A percentile compares a stretch with the other conserved stretches of the same genome.
phyloP scores from a whole-genome alignment of 2,888 invertebrate species.

The Rhogogaster chlorosoma region DNA sequence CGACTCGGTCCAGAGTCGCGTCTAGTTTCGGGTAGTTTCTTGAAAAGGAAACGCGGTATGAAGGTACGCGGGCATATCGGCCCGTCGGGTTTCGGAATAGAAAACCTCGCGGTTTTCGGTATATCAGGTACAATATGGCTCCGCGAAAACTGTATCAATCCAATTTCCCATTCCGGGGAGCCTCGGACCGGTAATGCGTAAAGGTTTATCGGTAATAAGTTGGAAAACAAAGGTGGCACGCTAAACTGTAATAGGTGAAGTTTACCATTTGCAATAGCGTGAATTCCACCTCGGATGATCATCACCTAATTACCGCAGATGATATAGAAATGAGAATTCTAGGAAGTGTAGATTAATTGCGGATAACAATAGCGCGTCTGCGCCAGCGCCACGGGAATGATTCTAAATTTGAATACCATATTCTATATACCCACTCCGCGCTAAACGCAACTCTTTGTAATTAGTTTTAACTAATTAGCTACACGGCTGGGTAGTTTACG shows the following conservation, averaged over 20 bases:
- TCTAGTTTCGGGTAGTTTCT: background rate
- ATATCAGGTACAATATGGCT: background rate
- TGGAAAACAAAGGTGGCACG: background rate
- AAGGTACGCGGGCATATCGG: background rate
- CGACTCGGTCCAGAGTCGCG: too few species aligned
- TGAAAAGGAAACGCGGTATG: background rate
- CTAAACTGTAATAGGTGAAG: slow-evolving; percentile 4
- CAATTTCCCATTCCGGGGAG: background rate
- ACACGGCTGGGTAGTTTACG: background rate
- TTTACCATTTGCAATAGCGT: background rate
- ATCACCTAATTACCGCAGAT: slow-evolving; percentile 25
- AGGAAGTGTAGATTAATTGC: slow-evolving; percentile 3
- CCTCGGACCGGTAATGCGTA: background rate
- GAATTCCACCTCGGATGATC: slow-evolving; percentile 5
- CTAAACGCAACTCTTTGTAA: background rate
- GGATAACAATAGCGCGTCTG: background rate
- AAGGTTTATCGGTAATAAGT: slow-evolving; percentile 30
- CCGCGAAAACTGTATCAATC: background rate
- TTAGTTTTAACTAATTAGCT: slow-evolving; percentile 34
- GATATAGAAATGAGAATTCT: background rate
- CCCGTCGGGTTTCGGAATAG: background rate
- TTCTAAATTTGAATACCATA: background rate
- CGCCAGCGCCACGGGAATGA: background rate
- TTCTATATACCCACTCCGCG: background rate
- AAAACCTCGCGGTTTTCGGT: background rate